These are phyloP conservation scores for Diceros bicornis DNA, from an alignment of 2,797 vertebrate species.

Conservation along the genomic window DNA sequence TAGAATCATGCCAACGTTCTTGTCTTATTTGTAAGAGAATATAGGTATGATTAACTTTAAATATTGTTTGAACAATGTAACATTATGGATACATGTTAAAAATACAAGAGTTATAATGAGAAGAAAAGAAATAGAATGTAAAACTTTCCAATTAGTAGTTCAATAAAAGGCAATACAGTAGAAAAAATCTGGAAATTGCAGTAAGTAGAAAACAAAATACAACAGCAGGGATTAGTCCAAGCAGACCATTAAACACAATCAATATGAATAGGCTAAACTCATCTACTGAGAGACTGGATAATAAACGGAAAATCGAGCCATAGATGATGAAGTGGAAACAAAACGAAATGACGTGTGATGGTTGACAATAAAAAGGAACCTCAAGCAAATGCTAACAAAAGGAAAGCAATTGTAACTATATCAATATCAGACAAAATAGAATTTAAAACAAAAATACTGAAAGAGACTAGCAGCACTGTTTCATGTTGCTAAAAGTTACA, in stretches of 20 bases:
- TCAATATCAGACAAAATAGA: background rate
- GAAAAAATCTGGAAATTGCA: background rate
- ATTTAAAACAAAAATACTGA: background rate
- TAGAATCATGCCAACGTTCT: background rate
- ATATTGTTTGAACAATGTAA: background rate
- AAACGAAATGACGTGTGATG: background rate
- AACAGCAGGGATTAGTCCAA: background rate
- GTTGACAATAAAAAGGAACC: background rate
- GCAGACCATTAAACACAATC: background rate
- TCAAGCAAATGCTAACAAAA: background rate
- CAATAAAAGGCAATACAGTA: background rate
- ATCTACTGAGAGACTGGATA: background rate
- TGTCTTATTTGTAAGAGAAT: background rate
- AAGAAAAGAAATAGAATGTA: background rate
- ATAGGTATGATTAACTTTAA: background rate
- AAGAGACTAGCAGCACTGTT: background rate
- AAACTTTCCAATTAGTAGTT: background rate
- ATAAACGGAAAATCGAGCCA: background rate
- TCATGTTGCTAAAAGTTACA: background rate
- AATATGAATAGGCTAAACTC: background rate
- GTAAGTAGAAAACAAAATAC: background rate
- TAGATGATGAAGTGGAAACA: background rate
- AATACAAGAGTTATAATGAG: background rate
- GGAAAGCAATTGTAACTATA: background rate
- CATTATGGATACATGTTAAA: background rate